These are phyloP conservation scores for Strigops habroptila DNA, from an alignment of 2,113 vertebrate species.

Conservation along the genomic window DNA sequence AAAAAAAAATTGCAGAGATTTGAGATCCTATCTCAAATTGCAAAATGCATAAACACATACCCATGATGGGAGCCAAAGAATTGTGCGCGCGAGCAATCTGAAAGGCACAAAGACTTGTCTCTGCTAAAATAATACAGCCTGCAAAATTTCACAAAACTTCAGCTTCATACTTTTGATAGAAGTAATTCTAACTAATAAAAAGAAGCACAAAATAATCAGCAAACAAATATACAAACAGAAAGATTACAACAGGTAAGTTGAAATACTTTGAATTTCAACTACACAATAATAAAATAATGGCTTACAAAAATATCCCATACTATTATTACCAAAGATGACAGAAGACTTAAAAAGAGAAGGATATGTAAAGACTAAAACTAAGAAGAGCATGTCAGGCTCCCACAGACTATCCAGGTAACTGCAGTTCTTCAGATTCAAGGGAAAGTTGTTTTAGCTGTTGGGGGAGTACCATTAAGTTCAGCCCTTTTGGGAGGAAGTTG, in stretches of 20 bases:
- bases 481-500: background rate
- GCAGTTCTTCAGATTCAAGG: background rate
- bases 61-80: background rate
- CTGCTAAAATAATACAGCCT: background rate
- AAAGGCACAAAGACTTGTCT: background rate
- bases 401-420: too few species aligned
- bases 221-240: background rate
- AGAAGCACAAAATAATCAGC: background rate
- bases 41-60: background rate
- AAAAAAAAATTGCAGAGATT: background rate
- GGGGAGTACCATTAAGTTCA: background rate
- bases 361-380: background rate
- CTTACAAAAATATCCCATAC: background rate
- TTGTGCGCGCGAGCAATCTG: background rate
- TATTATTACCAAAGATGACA: background rate
- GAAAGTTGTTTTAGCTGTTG: background rate
- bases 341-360: background rate
- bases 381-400: background rate
- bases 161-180: background rate
- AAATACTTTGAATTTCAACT: background rate
- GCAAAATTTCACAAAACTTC: background rate
- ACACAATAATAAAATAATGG: background rate
- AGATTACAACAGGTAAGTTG: background rate
- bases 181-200: background rate
- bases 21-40: background rate